These are phyloP conservation scores for Arremon brunneinucha DNA, from an alignment of 2,797 vertebrate genomes.

Conservation along the genomic window DNA sequence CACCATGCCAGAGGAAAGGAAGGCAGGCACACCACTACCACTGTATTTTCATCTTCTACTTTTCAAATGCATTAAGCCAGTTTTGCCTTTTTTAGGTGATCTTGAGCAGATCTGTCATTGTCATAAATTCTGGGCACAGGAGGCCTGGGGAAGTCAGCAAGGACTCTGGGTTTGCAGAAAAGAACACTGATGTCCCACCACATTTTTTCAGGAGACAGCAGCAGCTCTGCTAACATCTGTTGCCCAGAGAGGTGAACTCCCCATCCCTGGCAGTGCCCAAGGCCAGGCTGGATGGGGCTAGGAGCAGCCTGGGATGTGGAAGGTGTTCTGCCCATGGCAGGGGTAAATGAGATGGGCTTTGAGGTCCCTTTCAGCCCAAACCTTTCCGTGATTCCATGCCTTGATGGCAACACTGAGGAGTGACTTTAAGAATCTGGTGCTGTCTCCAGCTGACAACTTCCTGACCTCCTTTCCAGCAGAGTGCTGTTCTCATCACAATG, in stretches of 20 bases:
- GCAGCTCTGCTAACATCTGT: neutral
- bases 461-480: constrained; percentile 50
- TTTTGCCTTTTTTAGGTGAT: neutral
- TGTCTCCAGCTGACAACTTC: neutral
- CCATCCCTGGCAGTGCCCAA: neutral
- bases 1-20: neutral
- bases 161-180: neutral
- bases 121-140: accelerated
- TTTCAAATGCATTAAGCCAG: neutral
- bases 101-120: neutral
- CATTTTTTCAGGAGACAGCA: neutral
- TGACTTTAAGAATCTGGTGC: neutral
- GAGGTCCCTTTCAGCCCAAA: neutral
- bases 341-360: neutral
- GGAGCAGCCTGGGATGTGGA: neutral
- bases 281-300: neutral
- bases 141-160: neutral
- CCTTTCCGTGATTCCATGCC: neutral
- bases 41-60: neutral
- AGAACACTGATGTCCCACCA: neutral
- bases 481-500: constrained; percentile 27
- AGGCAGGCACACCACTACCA: neutral
- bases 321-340: neutral
- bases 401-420: neutral
- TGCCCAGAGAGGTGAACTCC: neutral